These are phyloP conservation scores for Embidobia sp. DNA, from an alignment of 2,888 invertebrate genomes.

Conservation along the genomic window DNA sequence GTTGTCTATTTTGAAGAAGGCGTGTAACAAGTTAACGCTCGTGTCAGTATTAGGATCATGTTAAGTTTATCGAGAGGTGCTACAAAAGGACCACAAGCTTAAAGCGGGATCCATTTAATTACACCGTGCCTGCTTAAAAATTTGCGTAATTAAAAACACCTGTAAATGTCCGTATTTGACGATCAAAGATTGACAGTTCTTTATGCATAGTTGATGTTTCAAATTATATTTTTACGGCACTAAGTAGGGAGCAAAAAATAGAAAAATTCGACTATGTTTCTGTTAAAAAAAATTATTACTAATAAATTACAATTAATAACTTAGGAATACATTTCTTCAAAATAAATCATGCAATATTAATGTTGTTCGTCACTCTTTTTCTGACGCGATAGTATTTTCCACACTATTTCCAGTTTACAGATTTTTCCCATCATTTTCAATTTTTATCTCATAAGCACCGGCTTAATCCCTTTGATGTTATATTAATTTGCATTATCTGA, in stretches of 20 bases:
- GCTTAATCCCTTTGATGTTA: background rate
- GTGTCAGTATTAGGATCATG: slow-evolving; percentile 79
- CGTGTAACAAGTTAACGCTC: slow-evolving; percentile 67
- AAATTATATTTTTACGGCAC: no score
- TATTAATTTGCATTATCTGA: background rate
- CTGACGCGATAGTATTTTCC: background rate
- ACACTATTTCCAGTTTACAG: background rate
- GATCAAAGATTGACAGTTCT: no score
- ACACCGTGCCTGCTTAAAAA: slow-evolving; percentile 16
- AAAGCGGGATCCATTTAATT: slow-evolving; percentile 30
- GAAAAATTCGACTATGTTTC: no score
- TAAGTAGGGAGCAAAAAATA: no score
- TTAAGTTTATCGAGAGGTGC: slow-evolving; percentile 78
- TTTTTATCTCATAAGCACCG: background rate
- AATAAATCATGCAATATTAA: no score
- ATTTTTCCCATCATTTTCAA: background rate
- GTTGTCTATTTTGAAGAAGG: slow-evolving; percentile 62
- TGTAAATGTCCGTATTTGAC: slow-evolving; percentile 2
- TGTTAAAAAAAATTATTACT: no score
- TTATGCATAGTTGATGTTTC: no score
- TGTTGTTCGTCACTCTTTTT: no score
- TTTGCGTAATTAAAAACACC: slow-evolving; percentile 37
- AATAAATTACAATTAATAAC: no score
- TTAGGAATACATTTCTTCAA: no score
- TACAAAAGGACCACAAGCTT: slow-evolving; percentile 79